phyloP scores from a whole-genome alignment of 2,113 vertebrate species.

The Ornithorhynchus anatinus region DNA sequence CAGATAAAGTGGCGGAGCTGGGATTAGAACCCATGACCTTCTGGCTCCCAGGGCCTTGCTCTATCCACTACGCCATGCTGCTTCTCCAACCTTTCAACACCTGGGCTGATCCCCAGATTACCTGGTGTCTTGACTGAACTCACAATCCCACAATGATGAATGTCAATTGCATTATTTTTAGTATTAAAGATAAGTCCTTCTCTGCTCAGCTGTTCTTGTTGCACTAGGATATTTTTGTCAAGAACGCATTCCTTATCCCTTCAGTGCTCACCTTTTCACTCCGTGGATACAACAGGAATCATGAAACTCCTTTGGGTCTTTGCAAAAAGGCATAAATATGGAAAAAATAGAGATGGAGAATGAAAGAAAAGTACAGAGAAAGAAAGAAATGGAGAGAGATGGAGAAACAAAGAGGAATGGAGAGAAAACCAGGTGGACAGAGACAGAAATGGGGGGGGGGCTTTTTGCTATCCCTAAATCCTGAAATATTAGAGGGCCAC shows the following conservation, averaged over 20 bases:
- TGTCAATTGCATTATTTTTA: neutral
- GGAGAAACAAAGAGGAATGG: neutral
- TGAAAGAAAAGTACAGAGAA: neutral
- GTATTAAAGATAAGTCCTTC: no score
- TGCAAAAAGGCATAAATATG: constrained; percentile 14
- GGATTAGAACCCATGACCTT: no score
- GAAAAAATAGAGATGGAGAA: neutral
- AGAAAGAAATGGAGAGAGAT: neutral
- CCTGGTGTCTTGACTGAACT: no score
- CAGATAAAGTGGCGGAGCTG: no score
- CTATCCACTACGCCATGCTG: no score
- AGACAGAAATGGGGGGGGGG: neutral
- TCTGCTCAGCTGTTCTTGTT: neutral
- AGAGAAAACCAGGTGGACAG: neutral
- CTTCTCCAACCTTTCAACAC: no score
- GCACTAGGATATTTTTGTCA: constrained; percentile 26
- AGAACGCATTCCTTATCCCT: constrained; percentile 48
- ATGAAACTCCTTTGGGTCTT: constrained; percentile 33
- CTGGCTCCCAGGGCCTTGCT: no score
- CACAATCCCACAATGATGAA: no score
- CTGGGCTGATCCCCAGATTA: no score
- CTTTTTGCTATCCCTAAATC: no score
- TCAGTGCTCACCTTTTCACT: constrained; percentile 39
- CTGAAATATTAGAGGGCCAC: no score
- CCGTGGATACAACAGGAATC: constrained; percentile 4